Conservation (phyloP, 2,888 invertebrate genomes). For the Xylocampa areola region DNA sequence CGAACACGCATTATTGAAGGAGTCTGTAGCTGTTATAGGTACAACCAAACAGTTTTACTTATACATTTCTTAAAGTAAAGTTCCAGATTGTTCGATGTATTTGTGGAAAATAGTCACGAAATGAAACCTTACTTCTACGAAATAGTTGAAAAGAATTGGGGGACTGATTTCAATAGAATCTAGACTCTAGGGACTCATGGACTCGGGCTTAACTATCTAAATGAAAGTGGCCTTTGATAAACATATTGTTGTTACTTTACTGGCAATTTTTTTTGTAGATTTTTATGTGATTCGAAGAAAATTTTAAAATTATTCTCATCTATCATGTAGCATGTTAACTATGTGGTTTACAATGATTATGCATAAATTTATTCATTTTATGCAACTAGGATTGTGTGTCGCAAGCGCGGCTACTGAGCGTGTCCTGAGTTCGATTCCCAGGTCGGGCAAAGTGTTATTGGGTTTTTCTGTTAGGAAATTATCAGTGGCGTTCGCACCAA, state of each 20-base stretch:
- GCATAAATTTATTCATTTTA: too few species aligned
- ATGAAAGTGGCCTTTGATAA: background rate
- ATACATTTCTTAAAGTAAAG: slow-evolving; percentile 31
- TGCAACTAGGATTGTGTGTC: too few species aligned
- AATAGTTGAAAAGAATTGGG: slow-evolving; percentile 6
- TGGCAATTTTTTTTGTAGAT: too few species aligned
- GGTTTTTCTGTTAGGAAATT: too few species aligned
- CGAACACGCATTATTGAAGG: slow-evolving; percentile 44
- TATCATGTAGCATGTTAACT: too few species aligned
- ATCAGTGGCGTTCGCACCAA: too few species aligned
- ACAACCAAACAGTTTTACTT: slow-evolving; percentile 33
- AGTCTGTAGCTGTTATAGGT: slow-evolving; percentile 26
- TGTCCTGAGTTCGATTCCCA: too few species aligned
- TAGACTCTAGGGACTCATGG: background rate
- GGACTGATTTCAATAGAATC: slow-evolving; percentile 4
- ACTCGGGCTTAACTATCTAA: background rate
- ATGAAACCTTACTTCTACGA: slow-evolving; percentile 5
- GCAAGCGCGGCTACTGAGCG: too few species aligned
- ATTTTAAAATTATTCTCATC: too few species aligned
- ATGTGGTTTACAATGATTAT: too few species aligned
- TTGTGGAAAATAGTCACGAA: slow-evolving; percentile 39
- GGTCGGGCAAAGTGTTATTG: too few species aligned
- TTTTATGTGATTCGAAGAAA: too few species aligned
- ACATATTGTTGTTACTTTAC: background rate
- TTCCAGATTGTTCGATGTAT: slow-evolving; percentile 26